Evolutionary conservation across 2,113 vertebrate species (phyloP), one percentile per base, ranked within the genome.

Genomic region (Chaetura pelagica): DNA sequence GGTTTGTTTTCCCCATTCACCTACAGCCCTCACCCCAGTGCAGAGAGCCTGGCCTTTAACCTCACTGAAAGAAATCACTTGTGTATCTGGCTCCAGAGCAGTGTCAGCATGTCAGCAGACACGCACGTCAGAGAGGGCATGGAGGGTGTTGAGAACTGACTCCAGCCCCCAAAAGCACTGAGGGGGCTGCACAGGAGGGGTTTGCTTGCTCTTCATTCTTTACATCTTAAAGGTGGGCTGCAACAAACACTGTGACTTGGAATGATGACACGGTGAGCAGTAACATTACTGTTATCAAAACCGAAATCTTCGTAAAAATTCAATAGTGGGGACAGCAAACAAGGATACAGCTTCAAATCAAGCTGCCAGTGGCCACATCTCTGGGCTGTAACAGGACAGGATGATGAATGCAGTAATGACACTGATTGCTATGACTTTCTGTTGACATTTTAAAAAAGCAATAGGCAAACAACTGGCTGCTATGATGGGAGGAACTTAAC

Each of bases 1-100:
- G 85, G 80, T 74, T 90, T 97, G 93, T 96, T 95, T 94, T 87
- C 73, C 49, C n/a, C 55, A 55, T 24, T 79, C 74, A 71, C 62
- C 62, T 62, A 26, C 42, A 80, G 55, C 44, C 57, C 32, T 89
- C 59, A 57, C 8, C 35, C 17, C 29, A 21, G 1, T 19, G 21
- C 66, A 59, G 61, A 48, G 5, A 44, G 19, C 38, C 57, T 78
- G 64, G 79, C 29, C 68, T 64, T 94, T 93, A 92, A 81, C 73
- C 73, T 13, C 22, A 4, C 23, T 40, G 76, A 26, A 35, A 74
- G 34, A 90, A 84, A 90, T 17, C 2, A 10, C 20, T 21, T 20
- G 6, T 71, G 22, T 87, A 68, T 68, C 30, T 75, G 67, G 19
- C n/a, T 79, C 12, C 30, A 30, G 38, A 29, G 74, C 26, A 38